Percentiles rank a stretch among this genome's conserved stretches.
Conservation (phyloP, 2,113 vertebrate species). For the Agelaius phoeniceus region DNA sequence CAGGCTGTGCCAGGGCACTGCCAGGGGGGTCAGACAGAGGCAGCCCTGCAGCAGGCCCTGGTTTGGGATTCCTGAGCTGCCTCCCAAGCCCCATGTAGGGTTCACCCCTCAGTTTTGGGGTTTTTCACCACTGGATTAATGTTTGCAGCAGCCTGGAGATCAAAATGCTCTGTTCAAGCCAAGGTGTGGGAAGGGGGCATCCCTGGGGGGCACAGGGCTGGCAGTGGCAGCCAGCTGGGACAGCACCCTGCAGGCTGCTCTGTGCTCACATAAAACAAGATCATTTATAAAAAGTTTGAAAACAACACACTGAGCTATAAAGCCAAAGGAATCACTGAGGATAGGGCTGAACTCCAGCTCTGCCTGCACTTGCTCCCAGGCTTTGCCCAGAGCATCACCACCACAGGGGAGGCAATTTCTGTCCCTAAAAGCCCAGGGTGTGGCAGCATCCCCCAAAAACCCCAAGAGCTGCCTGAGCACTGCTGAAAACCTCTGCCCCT, state of each 20-base stretch:
- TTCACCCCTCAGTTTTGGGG: not conserved
- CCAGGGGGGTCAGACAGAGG: not conserved
- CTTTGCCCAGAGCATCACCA: not conserved
- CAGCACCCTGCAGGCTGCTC: not conserved
- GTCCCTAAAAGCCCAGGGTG: not conserved
- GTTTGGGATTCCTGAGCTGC: not conserved
- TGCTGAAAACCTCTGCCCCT: not conserved
- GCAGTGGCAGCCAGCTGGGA: not conserved
- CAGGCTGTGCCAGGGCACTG: not conserved
- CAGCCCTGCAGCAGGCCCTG: not conserved
- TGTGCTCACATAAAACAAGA: not conserved
- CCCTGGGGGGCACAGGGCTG: not conserved
- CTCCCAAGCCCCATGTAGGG: accelerated
- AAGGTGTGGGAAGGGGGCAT: not conserved
- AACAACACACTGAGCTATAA: not conserved
- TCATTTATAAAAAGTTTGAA: too few species aligned
- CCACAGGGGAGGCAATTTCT: not conserved
- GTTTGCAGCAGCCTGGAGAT: not conserved
- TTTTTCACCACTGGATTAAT: not conserved
- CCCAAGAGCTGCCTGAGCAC: accelerated
- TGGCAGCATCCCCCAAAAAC: too few species aligned
- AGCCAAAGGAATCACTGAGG: not conserved
- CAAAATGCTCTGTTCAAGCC: accelerated
- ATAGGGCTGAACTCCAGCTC: not conserved
- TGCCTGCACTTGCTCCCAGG: not conserved